Evolutionary conservation across 1,140 invertebrate species (phyloP).

Genomic region (Drosophila orosa): DNA sequence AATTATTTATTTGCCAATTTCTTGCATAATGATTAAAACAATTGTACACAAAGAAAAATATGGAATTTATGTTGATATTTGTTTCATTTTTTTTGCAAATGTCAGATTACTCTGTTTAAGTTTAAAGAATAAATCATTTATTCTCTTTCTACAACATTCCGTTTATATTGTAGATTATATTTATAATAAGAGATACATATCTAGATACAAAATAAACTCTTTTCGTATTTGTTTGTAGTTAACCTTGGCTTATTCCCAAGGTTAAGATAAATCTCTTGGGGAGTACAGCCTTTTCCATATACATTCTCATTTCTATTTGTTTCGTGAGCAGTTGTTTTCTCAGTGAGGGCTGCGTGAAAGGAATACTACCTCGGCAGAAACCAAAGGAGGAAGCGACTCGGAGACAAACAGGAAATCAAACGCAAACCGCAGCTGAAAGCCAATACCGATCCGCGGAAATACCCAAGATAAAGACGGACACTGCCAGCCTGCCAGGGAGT

Average conservation of each 20-base stretch:
- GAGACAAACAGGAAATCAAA: conserved; percentile 78
- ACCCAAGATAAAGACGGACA: conserved; percentile 58
- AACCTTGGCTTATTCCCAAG: background rate
- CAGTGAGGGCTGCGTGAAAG: conserved; percentile 21
- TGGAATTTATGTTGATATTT: background rate
- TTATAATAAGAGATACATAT: background rate
- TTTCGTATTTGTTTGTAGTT: background rate
- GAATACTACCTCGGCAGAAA: conserved; percentile 28
- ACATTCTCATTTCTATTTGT: background rate
- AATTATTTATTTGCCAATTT: conserved; percentile 29
- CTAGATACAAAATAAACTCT: too few species aligned
- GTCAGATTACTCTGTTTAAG: background rate
- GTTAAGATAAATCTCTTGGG: too few species aligned
- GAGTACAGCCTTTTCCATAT: background rate
- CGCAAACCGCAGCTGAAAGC: conserved; percentile 65
- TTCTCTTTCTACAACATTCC: background rate
- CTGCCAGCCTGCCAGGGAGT: conserved; percentile 7
- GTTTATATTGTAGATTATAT: background rate
- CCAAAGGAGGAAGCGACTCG: conserved; percentile 38
- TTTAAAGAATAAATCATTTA: background rate
- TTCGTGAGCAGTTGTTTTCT: background rate
- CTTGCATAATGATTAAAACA: conserved; percentile 18
- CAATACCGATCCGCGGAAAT: conserved; percentile 72
- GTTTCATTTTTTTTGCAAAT: background rate
- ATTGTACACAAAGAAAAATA: conserved; percentile 8